Evolutionary conservation across 2,888 invertebrate genomes (phyloP).

Genomic region (Apamea sordens): DNA sequence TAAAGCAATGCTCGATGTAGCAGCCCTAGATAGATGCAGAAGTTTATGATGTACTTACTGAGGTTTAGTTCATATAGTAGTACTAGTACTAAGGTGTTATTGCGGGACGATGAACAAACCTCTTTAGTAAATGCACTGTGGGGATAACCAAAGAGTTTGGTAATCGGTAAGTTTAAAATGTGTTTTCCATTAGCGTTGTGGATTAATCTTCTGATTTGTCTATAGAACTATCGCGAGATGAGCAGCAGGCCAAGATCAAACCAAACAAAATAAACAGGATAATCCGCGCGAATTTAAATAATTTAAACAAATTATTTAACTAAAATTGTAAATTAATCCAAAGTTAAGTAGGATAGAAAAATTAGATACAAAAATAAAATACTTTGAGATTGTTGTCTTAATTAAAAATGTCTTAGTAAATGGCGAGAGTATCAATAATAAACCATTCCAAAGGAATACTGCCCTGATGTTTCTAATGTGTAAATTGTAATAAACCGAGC

Average conservation of each 20-base stretch:
- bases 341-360: neutral
- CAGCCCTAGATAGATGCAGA: conserved; percentile 4
- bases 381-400: neutral
- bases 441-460: neutral
- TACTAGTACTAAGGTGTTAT: neutral
- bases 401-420: neutral
- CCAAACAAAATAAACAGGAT: neutral
- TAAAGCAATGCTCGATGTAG: neutral
- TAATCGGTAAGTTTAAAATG: neutral
- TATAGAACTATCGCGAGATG: neutral
- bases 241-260: neutral
- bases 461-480: neutral
- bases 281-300: neutral
- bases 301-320: neutral
- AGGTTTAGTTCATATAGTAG: neutral
- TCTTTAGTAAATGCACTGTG: conserved; percentile 19
- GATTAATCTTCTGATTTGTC: conserved; percentile 6
- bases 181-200: conserved; percentile 23
- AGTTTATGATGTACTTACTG: neutral
- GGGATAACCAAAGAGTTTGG: neutral
- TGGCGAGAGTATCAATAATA: neutral
- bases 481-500: conserved; percentile 20
- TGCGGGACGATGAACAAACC: conserved; percentile 5
- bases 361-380: neutral
- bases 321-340: neutral